Percentiles rank a stretch among this genome's conserved stretches.
These are phyloP conservation scores for Nebria salina DNA, from an alignment of 2,888 invertebrate species.

Conservation along the genomic window DNA sequence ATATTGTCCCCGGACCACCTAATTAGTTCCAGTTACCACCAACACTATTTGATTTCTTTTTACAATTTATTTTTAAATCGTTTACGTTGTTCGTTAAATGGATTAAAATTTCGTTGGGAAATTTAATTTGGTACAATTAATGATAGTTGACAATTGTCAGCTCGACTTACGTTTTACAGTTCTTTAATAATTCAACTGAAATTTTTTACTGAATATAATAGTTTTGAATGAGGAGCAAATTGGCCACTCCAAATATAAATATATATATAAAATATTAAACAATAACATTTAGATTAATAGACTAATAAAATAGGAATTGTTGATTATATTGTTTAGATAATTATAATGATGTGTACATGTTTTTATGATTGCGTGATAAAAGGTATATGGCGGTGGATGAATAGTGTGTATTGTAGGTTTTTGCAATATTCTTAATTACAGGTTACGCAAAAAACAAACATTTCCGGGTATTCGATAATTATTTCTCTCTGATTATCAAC, in stretches of 20 bases:
- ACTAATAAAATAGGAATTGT: too few relatives aligned
- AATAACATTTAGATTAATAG: too few relatives aligned
- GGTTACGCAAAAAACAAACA: not conserved
- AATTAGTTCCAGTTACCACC: not conserved
- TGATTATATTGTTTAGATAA: too few relatives aligned
- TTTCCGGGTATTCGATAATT: not conserved
- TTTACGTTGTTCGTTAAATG: not conserved
- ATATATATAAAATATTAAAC: too few relatives aligned
- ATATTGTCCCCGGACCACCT: not conserved
- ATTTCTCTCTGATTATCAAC: not conserved
- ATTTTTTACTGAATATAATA: too few relatives aligned
- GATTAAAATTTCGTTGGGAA: not conserved
- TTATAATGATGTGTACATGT: too few relatives aligned
- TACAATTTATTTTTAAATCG: not conserved
- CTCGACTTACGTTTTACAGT: too few relatives aligned
- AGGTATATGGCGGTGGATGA: not conserved
- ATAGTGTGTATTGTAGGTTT: not conserved
- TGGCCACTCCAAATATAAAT: too few relatives aligned
- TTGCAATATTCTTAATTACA: not conserved
- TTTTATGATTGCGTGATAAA: too few relatives aligned
- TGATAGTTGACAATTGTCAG: too few relatives aligned
- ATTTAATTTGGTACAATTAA: not conserved
- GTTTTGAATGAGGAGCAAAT: too few relatives aligned
- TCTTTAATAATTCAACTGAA: too few relatives aligned
- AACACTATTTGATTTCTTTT: not conserved